Base-by-base conservation (phyloP, 1,140 invertebrate genomes). In the Palaemon carinicauda region DNA sequence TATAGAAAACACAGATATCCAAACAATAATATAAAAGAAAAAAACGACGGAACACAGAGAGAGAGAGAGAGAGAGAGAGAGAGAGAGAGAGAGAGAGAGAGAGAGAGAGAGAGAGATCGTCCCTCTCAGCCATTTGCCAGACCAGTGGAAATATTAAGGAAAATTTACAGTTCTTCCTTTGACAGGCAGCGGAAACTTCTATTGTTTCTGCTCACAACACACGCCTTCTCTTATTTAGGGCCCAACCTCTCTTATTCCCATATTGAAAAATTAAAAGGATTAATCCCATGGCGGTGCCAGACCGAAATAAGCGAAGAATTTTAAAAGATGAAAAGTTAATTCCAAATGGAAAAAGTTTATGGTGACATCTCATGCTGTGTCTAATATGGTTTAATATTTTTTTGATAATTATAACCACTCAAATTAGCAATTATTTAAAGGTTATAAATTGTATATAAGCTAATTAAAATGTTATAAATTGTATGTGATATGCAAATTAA, bases 141-240 rank as follows among this genome's bases (percentile, higher is more conserved):
- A 80, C 78, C 78, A 80, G 78, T 80, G 78, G 78, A 80, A 80
- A 80, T 80, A 80, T 80, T 80, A 80, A 80, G 78, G 78, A 60
- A 80, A 80, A 80, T 80, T 80, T 80, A 80, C 78, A 31, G 78
- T 80, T 60, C 78, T 80, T 60, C 27, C 78, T 80, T 80, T 80
- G 78, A 80, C 78, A 80, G 78, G 78, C 78, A 54, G 78, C 53
- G 78, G 78, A 80, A 80, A 80, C 78, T 60, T 29, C 78, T 80
- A 80, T 80, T 80, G 78, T 80, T 80, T 80, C 78, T 80, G 78
- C 29, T 80, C 78, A 54, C 78, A 80, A 60, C 78, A 80, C 78
- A 52, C 78, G 78, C 52, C 78, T 33, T 24, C 78, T 80, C 78
- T 80, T 80, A 60, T 80, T 80, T 80, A 80, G 78, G 53, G 33